These are phyloP conservation scores for Idris sp. DNA, from an alignment of 1,140 invertebrate genomes.

Conservation along the genomic window DNA sequence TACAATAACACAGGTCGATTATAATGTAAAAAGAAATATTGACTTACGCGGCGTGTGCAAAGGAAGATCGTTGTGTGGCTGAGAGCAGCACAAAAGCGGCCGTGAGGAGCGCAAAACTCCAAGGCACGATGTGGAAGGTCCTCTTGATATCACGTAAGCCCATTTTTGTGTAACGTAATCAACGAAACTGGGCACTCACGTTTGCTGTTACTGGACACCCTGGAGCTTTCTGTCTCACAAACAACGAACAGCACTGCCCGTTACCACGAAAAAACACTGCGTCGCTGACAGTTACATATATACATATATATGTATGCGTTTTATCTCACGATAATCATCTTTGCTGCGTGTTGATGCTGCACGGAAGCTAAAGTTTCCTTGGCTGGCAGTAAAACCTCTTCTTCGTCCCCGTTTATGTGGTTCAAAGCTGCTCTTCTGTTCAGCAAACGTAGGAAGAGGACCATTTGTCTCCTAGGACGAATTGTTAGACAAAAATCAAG, in stretches of 20 bases:
- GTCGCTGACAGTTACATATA: constrained; percentile 37
- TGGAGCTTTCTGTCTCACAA: constrained; percentile 53
- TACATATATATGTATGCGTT: constrained; percentile 9
- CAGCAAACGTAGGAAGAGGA: constrained; percentile 63
- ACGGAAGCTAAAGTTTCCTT: constrained; percentile 54
- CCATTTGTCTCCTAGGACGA: constrained; percentile 52
- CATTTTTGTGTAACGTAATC: constrained; percentile 37
- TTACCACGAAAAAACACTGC: constrained; percentile 43
- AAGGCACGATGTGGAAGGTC: constrained; percentile 73
- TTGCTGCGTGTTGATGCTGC: constrained; percentile 16
- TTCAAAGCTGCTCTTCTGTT: constrained; percentile 17
- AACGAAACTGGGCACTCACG: constrained; percentile 35
- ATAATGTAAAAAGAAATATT: neutral
- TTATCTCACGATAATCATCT: constrained; percentile 1
- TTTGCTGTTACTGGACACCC: constrained; percentile 24
- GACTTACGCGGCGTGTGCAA: constrained; percentile 75
- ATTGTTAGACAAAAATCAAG: constrained; percentile 15
- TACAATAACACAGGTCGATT: no score
- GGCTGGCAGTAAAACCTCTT: constrained; percentile 51
- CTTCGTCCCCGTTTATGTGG: constrained; percentile 14
- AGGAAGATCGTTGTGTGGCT: constrained; percentile 74
- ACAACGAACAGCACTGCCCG: constrained; percentile 54
- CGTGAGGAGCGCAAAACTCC: constrained; percentile 77
- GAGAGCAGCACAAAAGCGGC: constrained; percentile 76
- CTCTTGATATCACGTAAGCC: constrained; percentile 68